phyloP scores from a whole-genome alignment of 2,797 vertebrate species.

The Oceanodroma leucorhoa region DNA sequence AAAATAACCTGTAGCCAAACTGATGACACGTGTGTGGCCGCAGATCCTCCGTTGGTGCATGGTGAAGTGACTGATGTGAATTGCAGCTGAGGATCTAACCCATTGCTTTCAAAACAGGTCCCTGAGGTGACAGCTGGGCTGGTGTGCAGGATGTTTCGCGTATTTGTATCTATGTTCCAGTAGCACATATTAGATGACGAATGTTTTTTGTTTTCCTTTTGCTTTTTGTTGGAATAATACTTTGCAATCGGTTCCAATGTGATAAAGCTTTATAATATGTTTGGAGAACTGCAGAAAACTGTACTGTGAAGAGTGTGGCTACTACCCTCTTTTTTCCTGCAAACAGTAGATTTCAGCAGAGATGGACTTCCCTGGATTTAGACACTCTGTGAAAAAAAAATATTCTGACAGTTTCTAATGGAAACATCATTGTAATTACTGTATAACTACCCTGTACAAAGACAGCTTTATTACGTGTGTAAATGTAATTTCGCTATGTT shows the following conservation, averaged over 20 bases:
- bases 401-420: neutral
- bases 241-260: neutral
- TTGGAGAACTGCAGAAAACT: neutral
- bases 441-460: conserved; percentile 46
- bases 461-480: conserved; percentile 40
- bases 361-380: neutral
- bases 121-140: neutral
- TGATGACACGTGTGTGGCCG: rapidly evolving
- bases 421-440: conserved; percentile 44
- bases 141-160: rapidly evolving
- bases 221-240: neutral
- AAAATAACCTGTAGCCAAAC: neutral
- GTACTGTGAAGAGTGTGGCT: neutral
- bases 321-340: neutral
- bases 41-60: neutral
- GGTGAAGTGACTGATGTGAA: neutral
- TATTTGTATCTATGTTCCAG: neutral
- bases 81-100: conserved; percentile 49
- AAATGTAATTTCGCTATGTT: conserved; percentile 57
- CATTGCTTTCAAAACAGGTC: neutral
- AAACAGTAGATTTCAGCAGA: neutral
- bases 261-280: neutral
- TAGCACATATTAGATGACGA: neutral
- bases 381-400: neutral
- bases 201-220: neutral